Evolutionary conservation across 2,888 invertebrate genomes (phyloP).

Genomic region (Tricholauxania praeusta): DNA sequence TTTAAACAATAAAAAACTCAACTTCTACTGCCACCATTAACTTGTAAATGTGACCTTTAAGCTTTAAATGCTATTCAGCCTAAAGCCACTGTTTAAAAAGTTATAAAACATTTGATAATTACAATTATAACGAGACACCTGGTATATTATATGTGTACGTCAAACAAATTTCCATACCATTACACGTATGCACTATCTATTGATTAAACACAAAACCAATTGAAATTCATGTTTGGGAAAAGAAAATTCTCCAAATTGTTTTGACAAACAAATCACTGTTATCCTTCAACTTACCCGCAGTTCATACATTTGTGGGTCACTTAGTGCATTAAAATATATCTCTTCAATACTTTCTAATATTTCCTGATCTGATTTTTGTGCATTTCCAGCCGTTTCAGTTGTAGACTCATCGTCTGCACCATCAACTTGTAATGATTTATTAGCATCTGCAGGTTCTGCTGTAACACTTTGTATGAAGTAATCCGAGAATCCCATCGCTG

Average conservation of each 20-base stretch:
- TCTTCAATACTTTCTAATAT: slow-evolving; percentile 65
- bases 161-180: no score
- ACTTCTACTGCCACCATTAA: no score
- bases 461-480: slow-evolving; percentile 67
- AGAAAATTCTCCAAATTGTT: no score
- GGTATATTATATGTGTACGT: no score
- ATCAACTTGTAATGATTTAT: not conserved
- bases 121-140: no score
- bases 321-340: slow-evolving; percentile 63
- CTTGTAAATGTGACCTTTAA: no score
- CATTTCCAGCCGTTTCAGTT: slow-evolving; percentile 44
- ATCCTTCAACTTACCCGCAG: slow-evolving; percentile 56
- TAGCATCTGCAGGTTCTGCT: slow-evolving; percentile 48
- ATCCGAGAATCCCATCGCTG: slow-evolving; percentile 68
- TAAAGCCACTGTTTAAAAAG: no score
- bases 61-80: no score
- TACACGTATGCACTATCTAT: no score
- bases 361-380: slow-evolving; percentile 66
- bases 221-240: no score
- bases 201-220: no score
- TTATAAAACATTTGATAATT: no score
- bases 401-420: not conserved
- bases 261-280: not conserved
- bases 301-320: slow-evolving; percentile 63
- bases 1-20: slow-evolving; percentile 27